Percentiles rank a stretch among this genome's conserved stretches.
Conservation (phyloP, 2,888 invertebrate species). For the Machimus rusticus region DNA sequence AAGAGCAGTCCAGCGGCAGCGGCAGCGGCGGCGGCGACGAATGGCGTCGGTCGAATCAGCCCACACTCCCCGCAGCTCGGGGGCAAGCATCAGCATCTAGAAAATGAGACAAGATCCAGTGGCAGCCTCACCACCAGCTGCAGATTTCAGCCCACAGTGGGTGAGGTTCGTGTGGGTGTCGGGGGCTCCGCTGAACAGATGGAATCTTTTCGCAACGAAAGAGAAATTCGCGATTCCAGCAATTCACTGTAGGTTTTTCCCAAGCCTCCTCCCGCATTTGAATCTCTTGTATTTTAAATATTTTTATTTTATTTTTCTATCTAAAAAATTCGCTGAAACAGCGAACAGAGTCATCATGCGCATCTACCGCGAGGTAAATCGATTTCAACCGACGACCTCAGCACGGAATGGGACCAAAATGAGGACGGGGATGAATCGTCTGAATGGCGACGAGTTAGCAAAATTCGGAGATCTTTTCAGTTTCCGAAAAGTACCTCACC, state of each 20-base stretch:
- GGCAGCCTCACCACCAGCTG: neutral
- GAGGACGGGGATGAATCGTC: slow-evolving; percentile 66
- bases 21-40: slow-evolving; percentile 22
- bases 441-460: slow-evolving; percentile 73
- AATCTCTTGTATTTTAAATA: neutral
- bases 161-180: slow-evolving; percentile 33
- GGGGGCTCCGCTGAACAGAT: slow-evolving; percentile 15
- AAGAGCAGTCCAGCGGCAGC: slow-evolving; percentile 38
- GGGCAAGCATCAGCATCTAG: slow-evolving; percentile 47
- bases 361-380: slow-evolving; percentile 59
- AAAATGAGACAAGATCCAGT: slow-evolving; percentile 51
- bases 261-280: neutral
- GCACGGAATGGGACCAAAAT: slow-evolving; percentile 56
- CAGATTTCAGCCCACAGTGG: slow-evolving; percentile 30
- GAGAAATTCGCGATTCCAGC: slow-evolving; percentile 37
- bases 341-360: neutral
- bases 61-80: slow-evolving; percentile 47
- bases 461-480: slow-evolving; percentile 72
- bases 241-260: slow-evolving; percentile 27
- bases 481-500: slow-evolving; percentile 66
- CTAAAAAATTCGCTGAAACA: neutral
- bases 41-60: slow-evolving; percentile 25
- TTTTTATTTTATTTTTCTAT: neutral
- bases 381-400: slow-evolving; percentile 66
- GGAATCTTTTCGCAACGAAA: slow-evolving; percentile 20